These are phyloP conservation scores for Perca flavescens DNA, from an alignment of 2,113 vertebrate genomes.

Conservation along the genomic window DNA sequence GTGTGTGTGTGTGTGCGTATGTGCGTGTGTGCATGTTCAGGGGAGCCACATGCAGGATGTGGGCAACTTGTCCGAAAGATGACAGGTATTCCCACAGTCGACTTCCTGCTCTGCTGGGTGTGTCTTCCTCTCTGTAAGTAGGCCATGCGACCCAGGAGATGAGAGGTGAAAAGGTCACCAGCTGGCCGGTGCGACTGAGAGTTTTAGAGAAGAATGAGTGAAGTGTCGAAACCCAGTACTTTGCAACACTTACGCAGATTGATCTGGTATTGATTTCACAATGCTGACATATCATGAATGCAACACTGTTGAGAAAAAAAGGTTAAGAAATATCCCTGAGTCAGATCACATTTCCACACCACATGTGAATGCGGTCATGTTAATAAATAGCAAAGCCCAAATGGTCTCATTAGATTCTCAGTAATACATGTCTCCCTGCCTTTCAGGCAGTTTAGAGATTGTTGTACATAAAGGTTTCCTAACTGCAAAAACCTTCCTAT, in stretches of 20 bases:
- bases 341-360: conserved; percentile 9
- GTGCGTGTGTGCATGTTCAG: background rate
- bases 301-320: background rate
- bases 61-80: conserved; percentile 48
- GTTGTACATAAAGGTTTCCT: conserved; percentile 34
- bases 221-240: background rate
- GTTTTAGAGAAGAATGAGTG: background rate
- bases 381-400: conserved; percentile 22
- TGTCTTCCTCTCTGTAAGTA: conserved; percentile 67
- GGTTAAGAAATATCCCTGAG: conserved; percentile 19
- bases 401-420: conserved; percentile 39
- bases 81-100: conserved; percentile 59
- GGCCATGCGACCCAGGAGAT: conserved; percentile 48
- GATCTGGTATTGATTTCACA: conserved; percentile 6
- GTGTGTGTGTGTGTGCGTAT: background rate
- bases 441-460: conserved; percentile 23
- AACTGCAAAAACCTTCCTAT: conserved; percentile 37
- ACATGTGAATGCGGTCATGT: background rate
- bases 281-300: background rate
- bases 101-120: conserved; percentile 61
- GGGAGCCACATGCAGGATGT: conserved; percentile 50
- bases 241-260: background rate
- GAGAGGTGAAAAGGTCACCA: conserved; percentile 56
- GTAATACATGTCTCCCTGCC: conserved; percentile 33
- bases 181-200: conserved; percentile 31